Percentiles rank a stretch among this genome's conserved stretches.
Conservation (phyloP, 2,113 vertebrate genomes). For the Limnothrissa miodon region DNA sequence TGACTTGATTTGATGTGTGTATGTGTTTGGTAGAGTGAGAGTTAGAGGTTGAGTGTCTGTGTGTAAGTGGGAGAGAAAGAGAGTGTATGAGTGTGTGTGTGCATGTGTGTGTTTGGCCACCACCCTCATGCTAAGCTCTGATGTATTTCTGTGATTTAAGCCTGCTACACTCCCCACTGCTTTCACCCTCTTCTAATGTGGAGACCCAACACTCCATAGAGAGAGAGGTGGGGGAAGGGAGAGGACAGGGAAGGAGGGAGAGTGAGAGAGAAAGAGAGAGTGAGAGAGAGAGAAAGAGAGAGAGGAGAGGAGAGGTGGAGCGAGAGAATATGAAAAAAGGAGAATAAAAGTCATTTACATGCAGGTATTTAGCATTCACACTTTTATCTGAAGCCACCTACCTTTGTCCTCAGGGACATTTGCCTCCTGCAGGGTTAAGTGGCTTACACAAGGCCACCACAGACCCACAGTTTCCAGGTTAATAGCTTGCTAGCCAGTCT, state of each 20-base stretch:
- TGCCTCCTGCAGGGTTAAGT: too few species aligned
- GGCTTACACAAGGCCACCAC: too few species aligned
- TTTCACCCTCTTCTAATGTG: neutral
- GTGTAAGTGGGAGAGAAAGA: too few species aligned
- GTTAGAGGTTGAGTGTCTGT: neutral
- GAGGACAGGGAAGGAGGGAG: slow-evolving; percentile 44
- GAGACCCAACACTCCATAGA: too few species aligned
- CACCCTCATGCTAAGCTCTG: neutral
- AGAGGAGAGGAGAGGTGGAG: neutral
- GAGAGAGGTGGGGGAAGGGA: slow-evolving; percentile 29
- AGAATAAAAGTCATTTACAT: too few species aligned
- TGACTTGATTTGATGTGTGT: neutral
- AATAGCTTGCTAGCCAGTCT: too few species aligned
- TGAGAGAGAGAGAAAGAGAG: neutral
- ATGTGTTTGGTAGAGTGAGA: neutral
- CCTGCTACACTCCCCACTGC: neutral
- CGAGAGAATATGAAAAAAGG: neutral
- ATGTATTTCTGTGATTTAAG: neutral
- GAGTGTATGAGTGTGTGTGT: neutral
- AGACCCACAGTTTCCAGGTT: too few species aligned
- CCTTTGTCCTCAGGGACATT: too few species aligned
- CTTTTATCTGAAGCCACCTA: too few species aligned
- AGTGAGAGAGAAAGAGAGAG: slow-evolving; percentile 4
- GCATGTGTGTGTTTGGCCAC: neutral
- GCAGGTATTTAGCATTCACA: too few species aligned